Evolutionary conservation across 1,140 invertebrate genomes (phyloP), one percentile per base, ranked within the genome.

Genomic region (Liolophura sinensis): DNA sequence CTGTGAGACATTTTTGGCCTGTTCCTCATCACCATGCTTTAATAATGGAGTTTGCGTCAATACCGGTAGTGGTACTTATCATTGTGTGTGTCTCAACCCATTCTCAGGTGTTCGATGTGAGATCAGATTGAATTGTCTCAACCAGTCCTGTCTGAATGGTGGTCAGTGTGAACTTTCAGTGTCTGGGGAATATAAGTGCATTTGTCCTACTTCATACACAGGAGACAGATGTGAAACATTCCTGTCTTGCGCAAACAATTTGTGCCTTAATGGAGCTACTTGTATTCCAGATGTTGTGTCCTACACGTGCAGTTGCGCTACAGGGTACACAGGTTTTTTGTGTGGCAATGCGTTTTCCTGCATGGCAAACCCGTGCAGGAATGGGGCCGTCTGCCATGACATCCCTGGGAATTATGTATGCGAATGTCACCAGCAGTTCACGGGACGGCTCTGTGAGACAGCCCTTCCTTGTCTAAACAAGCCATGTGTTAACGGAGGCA

Each of bases 71-170:
- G 31, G 49, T 24, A 55, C 47, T n/a, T 75, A 64, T 46, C 20
- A 49, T 15, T 75, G 73, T 57, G n/a, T 22, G 9, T 75, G 73
- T 63, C 58, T 64, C 50, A 55, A 16, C 1, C 60, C 64, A 24
- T 69, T 48, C 54, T 48, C 62, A 48, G 73, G 73, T 20, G 4
- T 18, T n/a, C 60, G 20, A 25, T 75, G 73, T 59, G 68, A 64
- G n/a, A 56, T 56, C 18, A 65, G 54, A n/a, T 59, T 58, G 6
- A 52, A 59, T 9, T 75, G 73, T 64, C 47, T 22, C n/a, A 66
- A 57, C 16, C 49, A 51, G 31, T 71, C 73, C 31, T 75, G 73
- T 64, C 50, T 64, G 54, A 73, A 75, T 58, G 62, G 59, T 9
- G 73, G 52, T 20, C 31, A 31, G 56, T 18, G n/a, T 31, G 25